phyloP scores from a whole-genome alignment of 2,113 vertebrate species.

The Atlantisia rogersi region DNA sequence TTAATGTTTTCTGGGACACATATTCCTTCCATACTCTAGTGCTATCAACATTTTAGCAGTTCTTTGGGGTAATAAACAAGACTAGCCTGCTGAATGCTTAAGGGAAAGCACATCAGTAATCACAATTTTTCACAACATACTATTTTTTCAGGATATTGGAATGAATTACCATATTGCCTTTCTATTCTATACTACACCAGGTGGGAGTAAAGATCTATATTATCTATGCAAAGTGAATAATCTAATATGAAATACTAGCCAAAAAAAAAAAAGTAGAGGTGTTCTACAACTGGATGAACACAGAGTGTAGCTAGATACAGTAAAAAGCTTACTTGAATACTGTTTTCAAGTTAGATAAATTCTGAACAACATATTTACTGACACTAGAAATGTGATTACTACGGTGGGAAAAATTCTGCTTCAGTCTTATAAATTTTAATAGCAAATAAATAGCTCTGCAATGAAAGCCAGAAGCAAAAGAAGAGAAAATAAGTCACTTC shows the following conservation, averaged over 20 bases:
- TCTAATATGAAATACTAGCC: not conserved
- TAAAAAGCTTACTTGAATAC: not conserved
- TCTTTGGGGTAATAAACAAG: not conserved
- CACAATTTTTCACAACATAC: not conserved
- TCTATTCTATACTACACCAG: not conserved
- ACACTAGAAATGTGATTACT: not conserved
- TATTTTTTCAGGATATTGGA: not conserved
- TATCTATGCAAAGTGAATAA: not conserved
- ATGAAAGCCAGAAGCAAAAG: no score
- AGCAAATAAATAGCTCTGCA: not conserved
- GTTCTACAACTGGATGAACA: not conserved
- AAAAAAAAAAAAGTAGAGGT: not conserved
- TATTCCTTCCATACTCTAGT: not conserved
- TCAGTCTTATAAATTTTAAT: slow-evolving; percentile 46
- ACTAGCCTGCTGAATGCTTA: not conserved
- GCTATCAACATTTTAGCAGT: not conserved
- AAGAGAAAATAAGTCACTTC: not conserved
- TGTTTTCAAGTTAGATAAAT: not conserved
- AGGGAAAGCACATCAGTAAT: not conserved
- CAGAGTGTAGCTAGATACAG: not conserved
- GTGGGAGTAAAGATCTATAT: not conserved
- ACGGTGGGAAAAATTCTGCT: not conserved
- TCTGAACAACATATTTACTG: not conserved
- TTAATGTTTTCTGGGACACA: not conserved
- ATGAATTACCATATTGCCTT: not conserved